Evolutionary conservation across 23 tunicate genomes (phyloP).

Genomic region (Phallusia fumigata): DNA sequence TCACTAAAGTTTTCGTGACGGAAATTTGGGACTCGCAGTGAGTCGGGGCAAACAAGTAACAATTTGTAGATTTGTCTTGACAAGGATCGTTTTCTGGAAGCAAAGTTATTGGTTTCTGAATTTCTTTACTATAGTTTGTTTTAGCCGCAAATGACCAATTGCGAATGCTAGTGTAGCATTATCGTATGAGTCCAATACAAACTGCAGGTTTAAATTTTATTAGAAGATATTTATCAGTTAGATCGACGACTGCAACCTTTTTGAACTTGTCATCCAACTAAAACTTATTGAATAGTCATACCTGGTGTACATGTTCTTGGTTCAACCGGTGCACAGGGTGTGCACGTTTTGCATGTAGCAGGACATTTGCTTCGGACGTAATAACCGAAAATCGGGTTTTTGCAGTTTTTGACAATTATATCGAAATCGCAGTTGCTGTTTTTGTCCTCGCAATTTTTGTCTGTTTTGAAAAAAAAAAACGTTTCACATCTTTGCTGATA

Average conservation of each 20-base stretch:
- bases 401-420: background rate
- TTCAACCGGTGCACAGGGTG: background rate
- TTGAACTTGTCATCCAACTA: too few species aligned
- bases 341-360: background rate
- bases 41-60: background rate
- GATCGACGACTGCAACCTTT: too few species aligned
- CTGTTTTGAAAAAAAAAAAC: background rate
- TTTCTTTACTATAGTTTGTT: too few species aligned
- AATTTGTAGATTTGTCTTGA: background rate
- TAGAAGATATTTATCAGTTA: too few species aligned
- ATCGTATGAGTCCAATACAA: too few species aligned
- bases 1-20: background rate
- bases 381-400: background rate
- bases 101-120: too few species aligned
- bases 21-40: background rate
- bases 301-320: background rate
- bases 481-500: background rate
- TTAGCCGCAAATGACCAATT: too few species aligned
- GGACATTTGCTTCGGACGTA: background rate
- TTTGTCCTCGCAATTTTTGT: background rate
- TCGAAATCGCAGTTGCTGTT: background rate
- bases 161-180: too few species aligned
- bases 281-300: background rate
- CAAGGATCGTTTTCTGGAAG: slow-evolving; percentile 4
- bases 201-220: too few species aligned